Evolutionary conservation across 2,797 vertebrate genomes (phyloP).

Genomic region (Acanthopagrus latus): DNA sequence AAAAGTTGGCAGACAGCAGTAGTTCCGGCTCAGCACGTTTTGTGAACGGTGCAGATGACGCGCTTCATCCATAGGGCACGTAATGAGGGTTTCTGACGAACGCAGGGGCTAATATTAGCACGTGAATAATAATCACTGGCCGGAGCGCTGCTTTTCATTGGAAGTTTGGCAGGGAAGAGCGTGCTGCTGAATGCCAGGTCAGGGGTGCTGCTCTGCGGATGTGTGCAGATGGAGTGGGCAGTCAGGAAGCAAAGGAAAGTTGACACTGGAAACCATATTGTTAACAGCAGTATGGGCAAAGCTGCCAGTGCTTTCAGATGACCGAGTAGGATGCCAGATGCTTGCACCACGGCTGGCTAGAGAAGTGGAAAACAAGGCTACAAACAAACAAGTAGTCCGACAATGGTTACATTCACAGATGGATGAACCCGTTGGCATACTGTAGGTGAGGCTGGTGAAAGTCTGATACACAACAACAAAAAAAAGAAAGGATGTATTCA

Average conservation of each 20-base stretch:
- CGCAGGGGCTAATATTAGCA: constrained; percentile 77
- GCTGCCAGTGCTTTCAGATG: constrained; percentile 50
- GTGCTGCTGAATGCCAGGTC: constrained; percentile 54
- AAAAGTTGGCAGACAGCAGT: constrained; percentile 50
- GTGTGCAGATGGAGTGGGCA: constrained; percentile 43
- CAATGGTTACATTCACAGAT: constrained; percentile 6
- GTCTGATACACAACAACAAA: not conserved
- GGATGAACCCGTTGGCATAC: constrained; percentile 32
- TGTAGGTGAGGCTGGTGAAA: not conserved
- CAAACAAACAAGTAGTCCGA: constrained; percentile 38
- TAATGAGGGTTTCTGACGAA: constrained; percentile 62
- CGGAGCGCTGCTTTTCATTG: constrained; percentile 66
- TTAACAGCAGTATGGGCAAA: constrained; percentile 45
- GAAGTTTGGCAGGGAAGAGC: constrained; percentile 64
- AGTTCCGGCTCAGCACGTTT: constrained; percentile 54
- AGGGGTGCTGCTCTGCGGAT: constrained; percentile 49
- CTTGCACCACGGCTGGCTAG: constrained; percentile 21
- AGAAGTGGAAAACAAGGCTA: constrained; percentile 37
- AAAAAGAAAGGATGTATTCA: constrained; percentile 17
- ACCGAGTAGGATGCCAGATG: constrained; percentile 47
- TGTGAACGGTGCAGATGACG: constrained; percentile 46
- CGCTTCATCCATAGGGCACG: constrained; percentile 51
- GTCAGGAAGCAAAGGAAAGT: constrained; percentile 52
- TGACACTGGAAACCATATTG: constrained; percentile 62
- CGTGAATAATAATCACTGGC: constrained; percentile 73